Evolutionary conservation across 2,888 invertebrate genomes (phyloP).

Genomic region (Limnephilus auricula): DNA sequence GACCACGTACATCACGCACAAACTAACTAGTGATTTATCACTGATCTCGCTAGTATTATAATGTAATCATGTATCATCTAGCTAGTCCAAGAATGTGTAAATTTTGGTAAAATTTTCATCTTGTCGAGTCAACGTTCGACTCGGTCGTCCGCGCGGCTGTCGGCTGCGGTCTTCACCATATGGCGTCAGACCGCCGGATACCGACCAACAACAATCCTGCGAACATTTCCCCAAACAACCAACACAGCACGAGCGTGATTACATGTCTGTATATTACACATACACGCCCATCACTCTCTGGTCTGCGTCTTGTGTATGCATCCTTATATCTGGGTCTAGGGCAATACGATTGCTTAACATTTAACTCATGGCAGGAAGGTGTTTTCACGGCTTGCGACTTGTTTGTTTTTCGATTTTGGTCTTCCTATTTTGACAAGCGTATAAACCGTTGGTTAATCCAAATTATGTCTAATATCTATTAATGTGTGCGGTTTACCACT

Average conservation of each 20-base stretch:
- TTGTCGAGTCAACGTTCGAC: not conserved
- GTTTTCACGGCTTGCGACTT: not conserved
- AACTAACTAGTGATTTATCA: too few relatives aligned
- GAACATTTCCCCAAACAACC: conserved; percentile 14
- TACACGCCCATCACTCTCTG: not conserved
- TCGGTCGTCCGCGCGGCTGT: not conserved
- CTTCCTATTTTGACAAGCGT: not conserved
- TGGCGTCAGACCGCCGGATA: conserved; percentile 40
- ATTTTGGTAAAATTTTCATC: not conserved
- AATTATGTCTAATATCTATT: not conserved
- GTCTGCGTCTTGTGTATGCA: not conserved
- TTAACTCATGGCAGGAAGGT: not conserved
- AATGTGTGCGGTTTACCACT: not conserved
- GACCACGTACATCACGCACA: too few relatives aligned
- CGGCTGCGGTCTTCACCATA: conserved; percentile 1
- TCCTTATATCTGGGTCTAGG: conserved; percentile 26
- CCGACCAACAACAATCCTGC: conserved; percentile 27
- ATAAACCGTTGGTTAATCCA: not conserved
- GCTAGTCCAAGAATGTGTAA: not conserved
- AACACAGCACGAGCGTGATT: not conserved
- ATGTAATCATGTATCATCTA: not conserved
- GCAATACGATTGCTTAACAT: conserved; percentile 12
- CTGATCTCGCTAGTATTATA: not conserved
- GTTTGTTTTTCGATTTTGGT: not conserved
- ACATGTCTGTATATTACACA: not conserved